Base-by-base conservation (phyloP, 2,113 vertebrate species). In the Tylochromis polylepis region DNA sequence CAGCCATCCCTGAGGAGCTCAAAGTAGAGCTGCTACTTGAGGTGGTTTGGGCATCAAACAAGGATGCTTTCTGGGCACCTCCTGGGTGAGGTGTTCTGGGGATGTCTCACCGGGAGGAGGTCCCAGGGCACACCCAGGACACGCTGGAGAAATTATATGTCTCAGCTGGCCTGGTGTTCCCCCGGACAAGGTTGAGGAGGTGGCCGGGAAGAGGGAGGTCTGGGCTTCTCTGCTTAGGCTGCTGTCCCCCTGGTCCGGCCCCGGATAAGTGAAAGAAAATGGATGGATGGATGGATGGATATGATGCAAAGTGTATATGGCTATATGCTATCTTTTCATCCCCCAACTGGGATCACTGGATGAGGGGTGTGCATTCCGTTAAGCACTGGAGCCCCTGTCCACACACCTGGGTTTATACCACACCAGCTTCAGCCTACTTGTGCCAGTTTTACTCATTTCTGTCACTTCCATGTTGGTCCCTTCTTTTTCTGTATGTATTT, bases 361-460 rank as follows among this genome's bases (percentile, higher is more conserved):
- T 20, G 20, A 60, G n/a, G 20, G 18, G 2, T 41, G 38, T 72
- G 77, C 46, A 53, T 78, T 49, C 34, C 15, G 16, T 15, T 34
- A 59, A 79, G 8, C 60, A 41, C 8, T 5, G 18, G 14, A 0
- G 43, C 82, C 24, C 1, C 51, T 18, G 29, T 72, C 29, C 20
- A 56, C 29, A 81, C 34, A 75, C 24, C 20, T 20, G 11, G 5
- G 8, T 3, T 59, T 57, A 29, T 29, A 77, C 27, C 36, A 87
- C 38, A 58, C 58, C 82, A 38, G 53, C 53, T 31, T 79, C 70
- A 56, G 29, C 78, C 53, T 70, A 31, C 72, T 81, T 80, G 58
- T 77, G 31, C 9, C 49, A 59, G 31, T 55, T 89, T 67, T 82
- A 36, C 60, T 81, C 36, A 24, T 87, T 57, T 49, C 22, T 53